phyloP scores from a whole-genome alignment of 2,113 vertebrate genomes.

The Philantomba maxwellii region DNA sequence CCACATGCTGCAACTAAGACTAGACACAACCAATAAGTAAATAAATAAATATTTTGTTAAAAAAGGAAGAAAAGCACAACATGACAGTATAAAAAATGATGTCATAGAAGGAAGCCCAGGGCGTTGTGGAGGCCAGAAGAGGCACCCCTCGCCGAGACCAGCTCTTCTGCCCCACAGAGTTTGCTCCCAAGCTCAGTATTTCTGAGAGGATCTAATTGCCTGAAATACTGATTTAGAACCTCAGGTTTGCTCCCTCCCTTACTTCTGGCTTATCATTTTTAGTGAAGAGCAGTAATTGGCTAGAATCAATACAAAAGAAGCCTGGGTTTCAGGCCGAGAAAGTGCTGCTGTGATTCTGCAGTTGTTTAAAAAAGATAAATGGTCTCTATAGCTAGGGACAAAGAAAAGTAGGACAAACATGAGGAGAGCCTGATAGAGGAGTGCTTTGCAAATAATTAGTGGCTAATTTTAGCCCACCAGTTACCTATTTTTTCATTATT shows the following conservation, averaged over 20 bases:
- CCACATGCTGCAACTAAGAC: not conserved
- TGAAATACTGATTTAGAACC: not conserved
- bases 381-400: conserved; percentile 26
- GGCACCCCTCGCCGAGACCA: not conserved
- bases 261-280: conserved; percentile 54
- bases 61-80: not conserved
- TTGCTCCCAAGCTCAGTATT: not conserved
- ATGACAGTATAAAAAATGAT: not conserved
- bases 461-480: conserved; percentile 62
- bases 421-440: conserved; percentile 1
- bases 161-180: not conserved
- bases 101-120: too few species aligned
- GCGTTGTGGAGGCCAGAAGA: not conserved
- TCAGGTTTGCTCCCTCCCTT: not conserved
- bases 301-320: not conserved
- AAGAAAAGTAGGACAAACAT: conserved; percentile 53
- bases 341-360: not conserved
- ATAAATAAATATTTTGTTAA: not conserved
- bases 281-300: not conserved
- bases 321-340: conserved; percentile 21
- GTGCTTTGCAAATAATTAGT: conserved; percentile 49
- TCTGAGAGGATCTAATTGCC: not conserved
- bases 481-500: conserved; percentile 59
- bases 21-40: not conserved
- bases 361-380: conserved; percentile 60